These are phyloP conservation scores for Carduelis carduelis DNA, from an alignment of 2,797 vertebrate genomes.

Conservation along the genomic window DNA sequence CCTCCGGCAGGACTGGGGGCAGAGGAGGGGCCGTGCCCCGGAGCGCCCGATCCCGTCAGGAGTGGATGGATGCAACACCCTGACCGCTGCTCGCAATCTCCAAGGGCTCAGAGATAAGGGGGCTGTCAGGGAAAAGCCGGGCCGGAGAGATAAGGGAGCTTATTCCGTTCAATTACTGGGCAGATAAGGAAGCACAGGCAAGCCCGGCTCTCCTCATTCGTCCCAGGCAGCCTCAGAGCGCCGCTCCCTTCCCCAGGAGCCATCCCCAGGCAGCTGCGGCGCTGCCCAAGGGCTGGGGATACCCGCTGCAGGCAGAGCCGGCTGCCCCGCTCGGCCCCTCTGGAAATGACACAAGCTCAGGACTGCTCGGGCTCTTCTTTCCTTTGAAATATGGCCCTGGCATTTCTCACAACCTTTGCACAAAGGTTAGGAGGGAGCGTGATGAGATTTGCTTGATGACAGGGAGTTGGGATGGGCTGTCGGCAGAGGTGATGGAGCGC, in stretches of 20 bases:
- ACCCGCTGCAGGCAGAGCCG: neutral
- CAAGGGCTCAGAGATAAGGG: neutral
- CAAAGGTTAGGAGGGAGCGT: constrained; percentile 36
- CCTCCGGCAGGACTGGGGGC: neutral
- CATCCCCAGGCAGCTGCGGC: neutral
- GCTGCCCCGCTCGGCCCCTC: neutral
- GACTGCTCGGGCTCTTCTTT: accelerated
- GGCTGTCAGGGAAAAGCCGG: neutral
- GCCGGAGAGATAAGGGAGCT: constrained; percentile 39
- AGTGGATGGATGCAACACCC: neutral
- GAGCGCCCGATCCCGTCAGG: accelerated
- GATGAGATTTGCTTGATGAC: constrained; percentile 2
- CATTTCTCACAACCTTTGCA: constrained; percentile 49
- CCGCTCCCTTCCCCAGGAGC: neutral
- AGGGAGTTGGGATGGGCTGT: neutral
- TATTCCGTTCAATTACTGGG: constrained; percentile 28
- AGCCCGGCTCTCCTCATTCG: constrained; percentile 6
- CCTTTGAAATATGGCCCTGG: constrained; percentile 44
- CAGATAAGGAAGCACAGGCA: constrained; percentile 23
- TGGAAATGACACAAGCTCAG: neutral
- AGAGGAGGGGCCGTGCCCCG: neutral
- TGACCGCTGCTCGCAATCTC: neutral
- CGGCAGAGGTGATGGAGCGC: neutral
- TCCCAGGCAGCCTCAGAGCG: neutral
- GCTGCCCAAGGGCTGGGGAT: neutral